These are phyloP conservation scores for Pampus argenteus DNA, from an alignment of 2,797 vertebrate genomes.

Conservation along the genomic window DNA sequence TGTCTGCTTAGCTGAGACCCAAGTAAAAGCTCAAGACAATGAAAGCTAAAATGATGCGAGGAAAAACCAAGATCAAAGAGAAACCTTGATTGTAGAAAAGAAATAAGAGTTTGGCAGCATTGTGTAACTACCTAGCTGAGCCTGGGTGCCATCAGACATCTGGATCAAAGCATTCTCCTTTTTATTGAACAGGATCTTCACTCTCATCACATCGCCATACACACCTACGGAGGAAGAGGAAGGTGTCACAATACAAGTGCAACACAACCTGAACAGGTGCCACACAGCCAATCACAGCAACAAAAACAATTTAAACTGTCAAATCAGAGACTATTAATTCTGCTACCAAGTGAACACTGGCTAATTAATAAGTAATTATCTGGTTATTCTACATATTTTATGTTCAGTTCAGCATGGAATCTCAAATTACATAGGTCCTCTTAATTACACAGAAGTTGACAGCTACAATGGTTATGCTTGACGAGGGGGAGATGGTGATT, in stretches of 20 bases:
- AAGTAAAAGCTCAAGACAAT: slow-evolving; percentile 12
- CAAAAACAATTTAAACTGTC: slow-evolving; percentile 53
- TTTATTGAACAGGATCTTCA: slow-evolving; percentile 99
- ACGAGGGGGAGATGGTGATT: slow-evolving; percentile 46
- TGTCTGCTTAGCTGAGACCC: neutral
- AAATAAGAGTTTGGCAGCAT: slow-evolving; percentile 2
- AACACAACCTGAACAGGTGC: slow-evolving; percentile 37
- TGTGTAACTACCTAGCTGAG: slow-evolving; percentile 90
- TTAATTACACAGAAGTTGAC: slow-evolving; percentile 25
- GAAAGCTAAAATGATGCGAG: neutral
- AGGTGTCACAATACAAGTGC: slow-evolving; percentile 45
- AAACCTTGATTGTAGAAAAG: slow-evolving; percentile 20
- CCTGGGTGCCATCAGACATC: slow-evolving; percentile 96
- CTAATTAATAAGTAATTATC: slow-evolving; percentile 24
- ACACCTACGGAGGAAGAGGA: slow-evolving; percentile 85
- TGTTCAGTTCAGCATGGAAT: slow-evolving; percentile 33
- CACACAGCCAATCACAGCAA: slow-evolving; percentile 80
- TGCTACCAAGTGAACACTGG: slow-evolving; percentile 19
- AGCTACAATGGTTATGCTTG: slow-evolving; percentile 37
- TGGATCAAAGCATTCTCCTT: slow-evolving; percentile 97
- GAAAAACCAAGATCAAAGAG: slow-evolving; percentile 23
- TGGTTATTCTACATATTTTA: slow-evolving; percentile 46
- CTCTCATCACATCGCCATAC: slow-evolving; percentile 97
- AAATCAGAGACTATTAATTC: slow-evolving; percentile 34
- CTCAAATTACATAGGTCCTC: slow-evolving; percentile 43